phyloP scores from a whole-genome alignment of 2,888 invertebrate species.

The Dichetophora obliterata region DNA sequence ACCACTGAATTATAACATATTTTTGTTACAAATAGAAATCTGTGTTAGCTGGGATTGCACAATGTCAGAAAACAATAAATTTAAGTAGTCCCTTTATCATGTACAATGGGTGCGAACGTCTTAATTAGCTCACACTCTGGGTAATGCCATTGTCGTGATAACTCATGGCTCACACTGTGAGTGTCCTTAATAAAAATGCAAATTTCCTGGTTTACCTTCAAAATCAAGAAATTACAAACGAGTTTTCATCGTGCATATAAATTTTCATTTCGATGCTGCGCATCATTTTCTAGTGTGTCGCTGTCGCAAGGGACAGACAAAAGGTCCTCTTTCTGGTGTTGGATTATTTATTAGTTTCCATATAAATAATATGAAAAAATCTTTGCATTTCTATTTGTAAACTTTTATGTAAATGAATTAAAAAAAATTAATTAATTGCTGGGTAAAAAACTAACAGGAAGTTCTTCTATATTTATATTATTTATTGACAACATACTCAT shows the following conservation, averaged over 20 bases:
- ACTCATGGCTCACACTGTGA: background rate
- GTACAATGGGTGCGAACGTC: constrained; percentile 60
- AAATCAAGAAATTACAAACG: constrained; percentile 36
- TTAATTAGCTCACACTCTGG: constrained; percentile 64
- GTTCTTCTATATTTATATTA: too few relatives aligned
- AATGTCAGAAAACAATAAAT: too few relatives aligned
- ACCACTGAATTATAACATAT: too few relatives aligned
- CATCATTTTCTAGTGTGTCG: background rate
- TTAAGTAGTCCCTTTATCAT: background rate
- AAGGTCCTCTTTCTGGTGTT: background rate
- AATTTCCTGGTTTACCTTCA: constrained; percentile 43
- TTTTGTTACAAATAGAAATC: too few relatives aligned
- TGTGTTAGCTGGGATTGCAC: too few relatives aligned
- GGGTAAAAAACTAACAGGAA: too few relatives aligned
- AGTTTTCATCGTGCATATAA: constrained; percentile 47
- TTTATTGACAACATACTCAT: too few relatives aligned
- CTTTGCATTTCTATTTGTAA: background rate
- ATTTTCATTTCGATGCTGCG: constrained; percentile 44
- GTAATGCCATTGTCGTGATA: constrained; percentile 17
- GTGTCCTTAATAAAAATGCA: constrained; percentile 53
- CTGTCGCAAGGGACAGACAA: background rate
- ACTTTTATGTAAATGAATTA: background rate
- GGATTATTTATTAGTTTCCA: constrained; percentile 2
- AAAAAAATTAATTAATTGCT: too few relatives aligned
- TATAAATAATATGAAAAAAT: background rate